Base-by-base conservation (phyloP, 2,113 vertebrate species). In the Alaudala cheleensis region DNA sequence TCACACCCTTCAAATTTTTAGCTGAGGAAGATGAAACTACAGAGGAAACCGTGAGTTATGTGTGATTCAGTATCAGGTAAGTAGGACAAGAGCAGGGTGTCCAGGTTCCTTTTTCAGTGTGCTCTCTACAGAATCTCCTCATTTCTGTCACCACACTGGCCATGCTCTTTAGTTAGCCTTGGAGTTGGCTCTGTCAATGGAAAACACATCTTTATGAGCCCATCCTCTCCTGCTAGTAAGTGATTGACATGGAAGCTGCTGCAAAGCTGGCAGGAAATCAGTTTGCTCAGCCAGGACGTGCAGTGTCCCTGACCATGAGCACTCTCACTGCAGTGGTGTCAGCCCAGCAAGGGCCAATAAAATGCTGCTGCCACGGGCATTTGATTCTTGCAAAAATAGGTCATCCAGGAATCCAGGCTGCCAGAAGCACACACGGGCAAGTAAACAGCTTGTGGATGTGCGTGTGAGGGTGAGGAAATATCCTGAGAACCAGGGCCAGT, bases 1-100 rank as follows among this genome's bases (percentile, higher is more conserved):
- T 66, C 95, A 92, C 95, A 81, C 92, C 87, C 90, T 90, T 66
- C 49, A 33, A 19, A 8, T 40, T 93, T 93, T 73, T 18, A 90
- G 79, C 64, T 94, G 82, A 88, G 71, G 67, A 81, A 90, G 72
- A 93, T 60, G 71, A 95, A 97, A 90, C 78, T 83, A 34, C 47
- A 81, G 42, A 67, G 42, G 71, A 91, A 96, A 81, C 3, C 56
- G 45, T 70, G 86, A 76, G 44, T 88, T 93, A 34, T 3, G 45
- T 3, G 31, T 95, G 85, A 93, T 60, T 94, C 92, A 94, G n/a
- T 54, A 58, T 9, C 47, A 60, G 22, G 10, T 29, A 54, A 61
- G 73, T 0, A 45, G 28, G 64, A 84, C 18, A 66, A 76, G 90
- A 87, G 49, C 24, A 93, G 29, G 3, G 20, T 39, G 37, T 64